Conservation (phyloP, 2,888 invertebrate species). For the Pollenia labialis region DNA sequence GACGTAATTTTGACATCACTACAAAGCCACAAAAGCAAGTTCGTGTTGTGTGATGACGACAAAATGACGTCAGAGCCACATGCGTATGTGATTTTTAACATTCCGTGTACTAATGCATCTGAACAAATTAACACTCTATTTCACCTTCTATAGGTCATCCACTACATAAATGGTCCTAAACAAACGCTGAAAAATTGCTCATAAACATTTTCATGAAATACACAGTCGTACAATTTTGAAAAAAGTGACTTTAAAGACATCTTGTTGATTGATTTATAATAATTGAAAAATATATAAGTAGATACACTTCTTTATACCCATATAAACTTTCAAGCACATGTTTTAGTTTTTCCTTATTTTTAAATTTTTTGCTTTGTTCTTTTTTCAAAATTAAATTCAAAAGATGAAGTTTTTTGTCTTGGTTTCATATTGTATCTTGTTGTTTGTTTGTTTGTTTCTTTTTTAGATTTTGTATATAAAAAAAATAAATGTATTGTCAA, state of each 20-base stretch:
- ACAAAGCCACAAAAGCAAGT: no score
- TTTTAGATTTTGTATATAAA: conserved; percentile 36
- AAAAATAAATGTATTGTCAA: conserved; percentile 56
- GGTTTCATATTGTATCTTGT: conserved; percentile 17
- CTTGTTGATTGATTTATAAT: conserved; percentile 70
- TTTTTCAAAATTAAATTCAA: conserved; percentile 33
- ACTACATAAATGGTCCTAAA: not conserved
- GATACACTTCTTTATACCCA: conserved; percentile 20
- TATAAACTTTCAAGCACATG: conserved; percentile 26
- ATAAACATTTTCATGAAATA: conserved; percentile 24
- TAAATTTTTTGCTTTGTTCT: conserved; percentile 20
- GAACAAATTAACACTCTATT: no score
- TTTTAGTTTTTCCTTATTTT: not conserved
- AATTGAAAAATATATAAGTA: conserved; percentile 54
- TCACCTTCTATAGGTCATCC: no score
- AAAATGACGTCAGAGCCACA: no score
- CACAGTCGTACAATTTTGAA: not conserved
- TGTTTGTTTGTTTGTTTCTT: conserved; percentile 1
- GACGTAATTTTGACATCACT: no score
- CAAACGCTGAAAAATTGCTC: conserved; percentile 21
- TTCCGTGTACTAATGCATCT: no score
- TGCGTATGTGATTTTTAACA: no score
- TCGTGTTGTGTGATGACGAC: no score
- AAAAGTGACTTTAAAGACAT: conserved; percentile 25
- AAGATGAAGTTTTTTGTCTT: conserved; percentile 11